phyloP scores from a whole-genome alignment of 2,888 invertebrate species.

The Icerya purchasi region DNA sequence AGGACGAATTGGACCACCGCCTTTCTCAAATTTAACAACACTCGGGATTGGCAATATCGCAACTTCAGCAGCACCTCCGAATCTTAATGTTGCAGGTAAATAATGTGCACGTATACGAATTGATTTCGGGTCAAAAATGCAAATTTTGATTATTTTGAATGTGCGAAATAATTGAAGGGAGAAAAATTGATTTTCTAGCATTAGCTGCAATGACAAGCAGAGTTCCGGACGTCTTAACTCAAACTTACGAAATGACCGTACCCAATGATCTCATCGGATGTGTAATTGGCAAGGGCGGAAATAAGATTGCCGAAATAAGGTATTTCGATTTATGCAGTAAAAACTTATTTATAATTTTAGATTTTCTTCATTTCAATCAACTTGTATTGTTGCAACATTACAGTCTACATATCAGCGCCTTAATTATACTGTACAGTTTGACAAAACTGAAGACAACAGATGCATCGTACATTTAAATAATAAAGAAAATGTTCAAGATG shows the following conservation, averaged over 20 bases:
- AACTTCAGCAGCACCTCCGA: conserved; percentile 43
- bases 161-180: no score
- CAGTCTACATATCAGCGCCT: no score
- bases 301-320: conserved; percentile 93
- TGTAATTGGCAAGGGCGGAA: conserved; percentile 96
- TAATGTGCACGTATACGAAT: no score
- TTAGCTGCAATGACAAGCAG: conserved; percentile 76
- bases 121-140: no score
- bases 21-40: conserved; percentile 70
- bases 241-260: conserved; percentile 89
- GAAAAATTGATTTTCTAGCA: conserved; percentile 32
- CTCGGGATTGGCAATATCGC: conserved; percentile 51
- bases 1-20: conserved; percentile 41
- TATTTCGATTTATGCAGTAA: conserved; percentile 19
- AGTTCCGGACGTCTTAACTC: conserved; percentile 9
- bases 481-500: no score
- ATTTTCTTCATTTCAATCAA: no score
- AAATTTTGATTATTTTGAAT: no score
- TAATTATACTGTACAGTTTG: no score
- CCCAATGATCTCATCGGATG: conserved; percentile 97
- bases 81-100: conserved; percentile 58
- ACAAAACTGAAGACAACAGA: no score
- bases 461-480: no score
- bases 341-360: no score
- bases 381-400: no score